A percentile compares a stretch with the other conserved stretches of the same genome.
Conservation (phyloP, 1,140 invertebrate genomes). For the Mylabris phalerata region DNA sequence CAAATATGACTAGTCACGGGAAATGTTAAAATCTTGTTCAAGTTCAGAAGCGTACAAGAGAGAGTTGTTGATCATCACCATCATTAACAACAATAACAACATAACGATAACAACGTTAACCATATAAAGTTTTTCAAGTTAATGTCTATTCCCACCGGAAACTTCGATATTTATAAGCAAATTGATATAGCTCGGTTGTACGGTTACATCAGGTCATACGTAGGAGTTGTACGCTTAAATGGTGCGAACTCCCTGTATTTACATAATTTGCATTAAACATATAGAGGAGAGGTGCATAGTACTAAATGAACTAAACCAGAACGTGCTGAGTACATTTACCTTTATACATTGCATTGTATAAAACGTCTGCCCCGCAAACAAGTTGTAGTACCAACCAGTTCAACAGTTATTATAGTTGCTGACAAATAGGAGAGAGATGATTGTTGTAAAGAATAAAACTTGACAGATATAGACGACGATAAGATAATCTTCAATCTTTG, state of each 20-base stretch:
- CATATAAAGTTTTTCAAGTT: slow-evolving; percentile 4
- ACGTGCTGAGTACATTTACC: slow-evolving; percentile 14
- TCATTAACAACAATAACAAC: too few species aligned
- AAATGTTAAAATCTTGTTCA: slow-evolving; percentile 8
- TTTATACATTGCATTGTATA: background rate
- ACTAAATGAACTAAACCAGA: slow-evolving; percentile 11
- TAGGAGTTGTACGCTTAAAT: slow-evolving; percentile 8
- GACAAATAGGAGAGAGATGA: slow-evolving; percentile 4
- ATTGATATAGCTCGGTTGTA: slow-evolving; percentile 3
- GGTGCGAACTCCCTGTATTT: slow-evolving; percentile 16
- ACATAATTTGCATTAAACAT: slow-evolving; percentile 14
- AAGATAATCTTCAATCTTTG: too few species aligned
- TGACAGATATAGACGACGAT: too few species aligned
- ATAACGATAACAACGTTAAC: background rate
- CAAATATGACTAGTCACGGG: slow-evolving; percentile 5
- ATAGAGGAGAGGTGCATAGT: slow-evolving; percentile 3
- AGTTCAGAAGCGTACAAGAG: slow-evolving; percentile 3
- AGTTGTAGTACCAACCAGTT: slow-evolving; percentile 12
- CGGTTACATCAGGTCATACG: slow-evolving; percentile 14
- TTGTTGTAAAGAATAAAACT: background rate
- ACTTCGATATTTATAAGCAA: slow-evolving; percentile 8
- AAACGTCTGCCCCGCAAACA: slow-evolving; percentile 6
- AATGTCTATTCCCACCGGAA: slow-evolving; percentile 11
- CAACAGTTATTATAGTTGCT: slow-evolving; percentile 9
- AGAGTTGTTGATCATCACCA: background rate